Percentiles rank a stretch among this genome's conserved stretches.
Conservation (phyloP, 2,888 invertebrate genomes). For the Napeogenes sylphis region DNA sequence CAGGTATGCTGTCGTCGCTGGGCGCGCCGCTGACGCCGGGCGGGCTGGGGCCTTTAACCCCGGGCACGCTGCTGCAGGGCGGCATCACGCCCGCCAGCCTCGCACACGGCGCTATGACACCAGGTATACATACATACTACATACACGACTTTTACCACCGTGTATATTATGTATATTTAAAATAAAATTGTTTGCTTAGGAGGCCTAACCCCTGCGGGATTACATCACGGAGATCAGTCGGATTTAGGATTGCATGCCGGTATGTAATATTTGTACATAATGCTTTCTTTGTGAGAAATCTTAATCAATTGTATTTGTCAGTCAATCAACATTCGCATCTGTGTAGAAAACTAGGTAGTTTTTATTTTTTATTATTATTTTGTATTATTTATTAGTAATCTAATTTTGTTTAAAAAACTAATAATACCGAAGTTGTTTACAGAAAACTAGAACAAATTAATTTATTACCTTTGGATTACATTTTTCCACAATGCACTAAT, state of each 20-base stretch:
- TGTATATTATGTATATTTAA: background rate
- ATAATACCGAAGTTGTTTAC: no score
- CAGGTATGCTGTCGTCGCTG: conserved; percentile 61
- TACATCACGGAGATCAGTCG: conserved; percentile 41
- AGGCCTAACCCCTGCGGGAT: conserved; percentile 34
- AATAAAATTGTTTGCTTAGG: conserved; percentile 13
- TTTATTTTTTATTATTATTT: no score
- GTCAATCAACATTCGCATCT: no score
- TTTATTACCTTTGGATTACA: no score
- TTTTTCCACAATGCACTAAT: no score
- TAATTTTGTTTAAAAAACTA: no score
- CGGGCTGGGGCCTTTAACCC: conserved; percentile 64
- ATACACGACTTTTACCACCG: conserved; percentile 21
- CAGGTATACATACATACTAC: conserved; percentile 36
- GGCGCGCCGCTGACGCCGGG: conserved; percentile 71
- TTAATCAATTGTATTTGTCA: no score
- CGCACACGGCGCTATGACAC: conserved; percentile 46
- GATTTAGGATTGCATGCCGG: conserved; percentile 42
- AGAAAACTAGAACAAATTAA: no score
- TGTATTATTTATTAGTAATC: no score
- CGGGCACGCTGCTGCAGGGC: conserved; percentile 60
- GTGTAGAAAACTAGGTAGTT: no score
- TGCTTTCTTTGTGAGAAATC: no score
- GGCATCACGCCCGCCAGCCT: conserved; percentile 58
- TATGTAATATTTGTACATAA: background rate